These are phyloP conservation scores for Pseudoips prasinana DNA, from an alignment of 2,888 invertebrate species.

Conservation along the genomic window DNA sequence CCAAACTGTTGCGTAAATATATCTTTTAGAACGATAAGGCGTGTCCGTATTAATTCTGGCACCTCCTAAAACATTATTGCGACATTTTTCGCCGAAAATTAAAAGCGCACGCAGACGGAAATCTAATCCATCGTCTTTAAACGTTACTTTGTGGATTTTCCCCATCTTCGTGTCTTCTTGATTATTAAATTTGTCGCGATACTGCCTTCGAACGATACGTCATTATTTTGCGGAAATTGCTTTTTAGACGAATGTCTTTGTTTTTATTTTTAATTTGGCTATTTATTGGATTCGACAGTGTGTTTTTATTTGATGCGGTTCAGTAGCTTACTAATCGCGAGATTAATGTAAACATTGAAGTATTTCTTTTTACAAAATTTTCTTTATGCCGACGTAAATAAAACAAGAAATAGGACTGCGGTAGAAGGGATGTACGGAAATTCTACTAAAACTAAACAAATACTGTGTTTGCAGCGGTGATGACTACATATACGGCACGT, in stretches of 20 bases:
- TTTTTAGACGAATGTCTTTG: slow-evolving; percentile 4
- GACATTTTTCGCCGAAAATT: slow-evolving; percentile 16
- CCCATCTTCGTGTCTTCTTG: slow-evolving; percentile 9
- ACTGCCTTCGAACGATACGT: slow-evolving; percentile 11
- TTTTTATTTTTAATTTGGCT: slow-evolving; percentile 18
- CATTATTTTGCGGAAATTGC: slow-evolving; percentile 17
- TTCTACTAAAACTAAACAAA: not conserved
- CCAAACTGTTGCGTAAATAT: slow-evolving; percentile 55
- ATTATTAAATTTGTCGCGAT: slow-evolving; percentile 22
- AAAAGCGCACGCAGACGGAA: slow-evolving; percentile 19
- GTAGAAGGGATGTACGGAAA: no score
- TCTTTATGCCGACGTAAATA: no score
- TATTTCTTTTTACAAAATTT: no score
- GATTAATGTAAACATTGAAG: no score
- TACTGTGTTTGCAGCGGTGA: slow-evolving; percentile 40
- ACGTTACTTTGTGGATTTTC: slow-evolving; percentile 11
- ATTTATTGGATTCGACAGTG: slow-evolving; percentile 21
- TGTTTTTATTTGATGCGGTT: slow-evolving; percentile 12
- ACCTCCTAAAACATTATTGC: slow-evolving; percentile 13
- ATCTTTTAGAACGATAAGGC: slow-evolving; percentile 14
- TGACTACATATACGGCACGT: slow-evolving; percentile 62
- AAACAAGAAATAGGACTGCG: no score
- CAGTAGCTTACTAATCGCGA: not conserved
- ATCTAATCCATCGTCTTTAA: slow-evolving; percentile 14
- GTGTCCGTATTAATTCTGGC: slow-evolving; percentile 22